Conservation (phyloP, 2,888 invertebrate species). For the Chironomus tentans region DNA sequence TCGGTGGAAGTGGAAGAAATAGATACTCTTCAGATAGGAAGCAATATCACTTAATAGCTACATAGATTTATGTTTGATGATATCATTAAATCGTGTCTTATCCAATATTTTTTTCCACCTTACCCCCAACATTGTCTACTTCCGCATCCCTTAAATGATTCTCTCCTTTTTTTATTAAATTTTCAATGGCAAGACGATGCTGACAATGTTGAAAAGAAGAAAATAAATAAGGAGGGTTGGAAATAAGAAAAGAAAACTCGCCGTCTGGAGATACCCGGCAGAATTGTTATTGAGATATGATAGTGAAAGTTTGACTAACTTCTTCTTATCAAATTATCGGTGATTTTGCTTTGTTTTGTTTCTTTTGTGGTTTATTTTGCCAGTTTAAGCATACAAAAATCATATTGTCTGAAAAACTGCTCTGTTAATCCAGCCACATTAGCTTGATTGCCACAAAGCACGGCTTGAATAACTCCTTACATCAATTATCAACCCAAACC, state of each 20-base stretch:
- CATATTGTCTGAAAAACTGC: no score
- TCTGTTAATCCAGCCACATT: no score
- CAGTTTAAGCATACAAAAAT: no score
- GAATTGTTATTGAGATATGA: not conserved
- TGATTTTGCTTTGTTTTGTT: no score
- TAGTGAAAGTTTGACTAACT: not conserved
- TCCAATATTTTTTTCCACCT: not conserved
- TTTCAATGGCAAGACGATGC: not conserved
- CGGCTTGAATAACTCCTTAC: no score
- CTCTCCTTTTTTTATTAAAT: not conserved
- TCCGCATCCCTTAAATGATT: not conserved
- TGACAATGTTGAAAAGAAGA: not conserved
- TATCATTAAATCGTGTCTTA: constrained; percentile 18
- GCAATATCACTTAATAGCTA: constrained; percentile 14
- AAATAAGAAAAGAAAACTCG: not conserved
- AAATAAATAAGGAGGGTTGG: not conserved
- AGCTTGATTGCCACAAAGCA: no score
- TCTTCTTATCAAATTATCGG: not conserved
- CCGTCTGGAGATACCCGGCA: not conserved
- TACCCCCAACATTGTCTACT: not conserved
- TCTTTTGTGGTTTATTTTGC: no score
- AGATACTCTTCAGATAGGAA: constrained; percentile 5
- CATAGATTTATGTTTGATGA: constrained; percentile 11
- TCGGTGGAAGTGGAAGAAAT: not conserved
- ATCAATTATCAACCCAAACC: no score